phyloP scores from a whole-genome alignment of 2,888 invertebrate species.

The Melieria crassipennis region DNA sequence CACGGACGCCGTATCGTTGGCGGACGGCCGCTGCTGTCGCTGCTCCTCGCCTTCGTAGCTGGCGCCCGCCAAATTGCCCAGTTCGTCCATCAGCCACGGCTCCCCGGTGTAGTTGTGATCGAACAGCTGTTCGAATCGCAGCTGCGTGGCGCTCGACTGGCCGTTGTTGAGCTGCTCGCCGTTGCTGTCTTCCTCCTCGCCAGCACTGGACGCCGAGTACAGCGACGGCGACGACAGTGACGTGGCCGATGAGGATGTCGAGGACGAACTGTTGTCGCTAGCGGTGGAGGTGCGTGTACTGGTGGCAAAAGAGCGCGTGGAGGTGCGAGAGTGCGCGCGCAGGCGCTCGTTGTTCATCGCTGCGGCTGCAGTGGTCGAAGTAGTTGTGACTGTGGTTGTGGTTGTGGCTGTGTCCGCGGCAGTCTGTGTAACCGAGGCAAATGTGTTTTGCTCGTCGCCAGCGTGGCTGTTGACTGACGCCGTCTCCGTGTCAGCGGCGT shows the following conservation, averaged over 20 bases:
- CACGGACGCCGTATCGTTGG: background rate
- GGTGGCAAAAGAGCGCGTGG: too few relatives aligned
- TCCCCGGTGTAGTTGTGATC: constrained; percentile 8
- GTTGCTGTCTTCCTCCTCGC: constrained; percentile 20
- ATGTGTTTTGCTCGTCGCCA: constrained; percentile 19
- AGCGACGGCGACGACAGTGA: constrained; percentile 25
- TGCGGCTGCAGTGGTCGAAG: constrained; percentile 16
- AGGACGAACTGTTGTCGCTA: constrained; percentile 26
- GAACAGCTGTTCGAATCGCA: constrained; percentile 17
- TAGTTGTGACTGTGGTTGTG: constrained; percentile 14
- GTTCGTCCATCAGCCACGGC: constrained; percentile 14
- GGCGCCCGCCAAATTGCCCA: background rate
- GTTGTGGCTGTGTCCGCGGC: constrained; percentile 20
- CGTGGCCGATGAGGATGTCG: constrained; percentile 26
- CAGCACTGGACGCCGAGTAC: constrained; percentile 30
- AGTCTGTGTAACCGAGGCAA: constrained; percentile 23
- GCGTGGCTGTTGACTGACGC: background rate
- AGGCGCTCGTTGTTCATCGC: background rate
- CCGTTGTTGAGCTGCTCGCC: background rate
- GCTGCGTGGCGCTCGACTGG: background rate
- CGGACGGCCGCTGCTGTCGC: background rate
- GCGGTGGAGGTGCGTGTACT: background rate
- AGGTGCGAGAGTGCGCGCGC: background rate
- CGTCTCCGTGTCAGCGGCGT: too few relatives aligned
- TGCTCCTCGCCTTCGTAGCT: constrained; percentile 11